A percentile compares a stretch with the other conserved stretches of the same genome.
These are phyloP conservation scores for Diorhabda carinulata DNA, from an alignment of 1,140 invertebrate species.

Conservation along the genomic window DNA sequence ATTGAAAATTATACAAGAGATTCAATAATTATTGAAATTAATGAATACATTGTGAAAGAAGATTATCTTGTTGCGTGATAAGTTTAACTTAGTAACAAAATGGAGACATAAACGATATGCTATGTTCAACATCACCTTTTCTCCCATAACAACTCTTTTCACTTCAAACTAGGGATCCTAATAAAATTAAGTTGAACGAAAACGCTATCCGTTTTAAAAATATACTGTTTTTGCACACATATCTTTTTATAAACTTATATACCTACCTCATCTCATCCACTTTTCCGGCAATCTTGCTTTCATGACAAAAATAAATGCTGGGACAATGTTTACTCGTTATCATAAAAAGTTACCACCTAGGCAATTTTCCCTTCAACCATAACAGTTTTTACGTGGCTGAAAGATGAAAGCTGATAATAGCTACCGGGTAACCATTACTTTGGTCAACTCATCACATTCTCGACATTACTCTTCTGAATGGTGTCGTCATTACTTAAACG, in stretches of 20 bases:
- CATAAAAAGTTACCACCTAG: slow-evolving; percentile 40
- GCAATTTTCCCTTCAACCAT: slow-evolving; percentile 34
- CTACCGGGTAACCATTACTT: slow-evolving; percentile 31
- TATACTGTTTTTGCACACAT: not conserved
- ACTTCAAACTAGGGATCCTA: not conserved
- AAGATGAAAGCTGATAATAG: slow-evolving; percentile 37
- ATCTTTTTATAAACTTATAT: not conserved
- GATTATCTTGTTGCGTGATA: no score
- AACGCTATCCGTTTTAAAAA: not conserved
- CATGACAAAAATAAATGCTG: slow-evolving; percentile 28
- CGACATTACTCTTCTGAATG: slow-evolving; percentile 28
- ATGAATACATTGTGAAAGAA: no score
- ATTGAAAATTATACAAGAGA: no score
- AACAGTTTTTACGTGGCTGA: slow-evolving; percentile 34
- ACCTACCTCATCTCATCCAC: not conserved
- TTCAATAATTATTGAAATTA: no score
- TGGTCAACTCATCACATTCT: slow-evolving; percentile 26
- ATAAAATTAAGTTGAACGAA: not conserved
- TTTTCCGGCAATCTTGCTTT: slow-evolving; percentile 10
- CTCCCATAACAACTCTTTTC: no score
- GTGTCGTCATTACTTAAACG: slow-evolving; percentile 9
- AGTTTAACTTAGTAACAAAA: no score
- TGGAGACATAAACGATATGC: no score
- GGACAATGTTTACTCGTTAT: slow-evolving; percentile 35
- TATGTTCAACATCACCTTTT: no score